These are phyloP conservation scores for Protobothrops flavoviridis DNA, from an alignment of 2,113 vertebrate genomes.

Conservation along the genomic window DNA sequence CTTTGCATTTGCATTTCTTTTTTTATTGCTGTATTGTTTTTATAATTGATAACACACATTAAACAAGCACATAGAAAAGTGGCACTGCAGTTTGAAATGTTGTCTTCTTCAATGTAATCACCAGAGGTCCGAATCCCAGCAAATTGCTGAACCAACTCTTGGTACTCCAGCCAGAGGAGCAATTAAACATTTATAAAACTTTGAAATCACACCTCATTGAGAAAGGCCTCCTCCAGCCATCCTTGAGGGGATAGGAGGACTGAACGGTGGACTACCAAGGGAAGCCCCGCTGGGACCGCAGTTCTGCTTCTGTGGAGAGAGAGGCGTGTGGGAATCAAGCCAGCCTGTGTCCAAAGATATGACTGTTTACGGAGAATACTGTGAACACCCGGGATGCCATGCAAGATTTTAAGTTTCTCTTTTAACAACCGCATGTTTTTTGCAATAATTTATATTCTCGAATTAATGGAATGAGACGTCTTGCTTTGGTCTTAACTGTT, in stretches of 20 bases:
- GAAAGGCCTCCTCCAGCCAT: slow-evolving; percentile 82
- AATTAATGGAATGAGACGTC: slow-evolving; percentile 4
- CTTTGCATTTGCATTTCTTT: neutral
- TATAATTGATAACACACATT: neutral
- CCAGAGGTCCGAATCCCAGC: slow-evolving; percentile 94
- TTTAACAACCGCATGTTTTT: slow-evolving; percentile 42
- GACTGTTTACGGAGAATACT: slow-evolving; percentile 60
- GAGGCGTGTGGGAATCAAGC: slow-evolving; percentile 26
- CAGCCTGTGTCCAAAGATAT: slow-evolving; percentile 36
- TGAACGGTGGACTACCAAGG: neutral
- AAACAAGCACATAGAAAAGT: neutral
- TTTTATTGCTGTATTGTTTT: neutral
- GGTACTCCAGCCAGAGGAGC: slow-evolving; percentile 90
- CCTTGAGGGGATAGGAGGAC: slow-evolving; percentile 57
- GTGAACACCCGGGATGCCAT: slow-evolving; percentile 57
- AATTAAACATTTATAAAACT: slow-evolving; percentile 86
- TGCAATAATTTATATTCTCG: slow-evolving; percentile 46
- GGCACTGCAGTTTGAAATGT: neutral
- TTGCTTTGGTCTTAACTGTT: slow-evolving; percentile 34
- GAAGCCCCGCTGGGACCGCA: slow-evolving; percentile 39
- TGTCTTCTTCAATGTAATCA: slow-evolving; percentile 17
- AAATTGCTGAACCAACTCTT: slow-evolving; percentile 92
- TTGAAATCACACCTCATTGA: slow-evolving; percentile 84
- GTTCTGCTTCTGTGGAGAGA: slow-evolving; percentile 20
- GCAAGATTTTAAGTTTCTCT: slow-evolving; percentile 37